phyloP scores from a whole-genome alignment of 2,888 invertebrate species.

The Norana najaformis region DNA sequence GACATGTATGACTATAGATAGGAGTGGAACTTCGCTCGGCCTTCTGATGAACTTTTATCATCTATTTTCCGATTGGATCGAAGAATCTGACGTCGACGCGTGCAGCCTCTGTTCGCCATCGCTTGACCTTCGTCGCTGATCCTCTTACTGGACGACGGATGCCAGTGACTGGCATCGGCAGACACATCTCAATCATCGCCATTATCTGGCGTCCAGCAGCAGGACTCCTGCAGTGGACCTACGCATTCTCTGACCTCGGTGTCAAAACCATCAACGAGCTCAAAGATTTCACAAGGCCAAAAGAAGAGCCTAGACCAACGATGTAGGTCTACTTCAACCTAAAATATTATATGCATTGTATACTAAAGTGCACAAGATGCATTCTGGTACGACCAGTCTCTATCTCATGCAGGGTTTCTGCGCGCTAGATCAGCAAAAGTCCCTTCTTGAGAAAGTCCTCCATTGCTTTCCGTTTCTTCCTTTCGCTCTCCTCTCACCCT shows the following conservation, averaged over 20 bases:
- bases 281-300: neutral
- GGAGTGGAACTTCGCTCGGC: neutral
- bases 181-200: neutral
- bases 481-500: too few species aligned
- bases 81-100: neutral
- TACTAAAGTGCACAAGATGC: too few species aligned
- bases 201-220: neutral
- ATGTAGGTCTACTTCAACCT: neutral
- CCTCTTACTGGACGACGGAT: too few species aligned
- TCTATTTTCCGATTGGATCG: neutral
- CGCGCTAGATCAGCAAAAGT: too few species aligned
- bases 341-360: too few species aligned
- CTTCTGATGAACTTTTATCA: neutral
- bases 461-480: too few species aligned
- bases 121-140: neutral
- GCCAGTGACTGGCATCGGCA: too few species aligned
- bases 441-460: too few species aligned
- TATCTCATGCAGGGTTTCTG: too few species aligned
- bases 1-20: neutral
- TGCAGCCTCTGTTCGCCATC: neutral
- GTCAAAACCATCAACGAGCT: neutral
- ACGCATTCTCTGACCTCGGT: neutral
- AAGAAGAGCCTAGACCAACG: neutral
- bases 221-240: neutral
- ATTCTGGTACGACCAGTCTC: too few species aligned